Evolutionary conservation across 2,888 invertebrate species (phyloP).

Genomic region (Aleiodes testaceus): DNA sequence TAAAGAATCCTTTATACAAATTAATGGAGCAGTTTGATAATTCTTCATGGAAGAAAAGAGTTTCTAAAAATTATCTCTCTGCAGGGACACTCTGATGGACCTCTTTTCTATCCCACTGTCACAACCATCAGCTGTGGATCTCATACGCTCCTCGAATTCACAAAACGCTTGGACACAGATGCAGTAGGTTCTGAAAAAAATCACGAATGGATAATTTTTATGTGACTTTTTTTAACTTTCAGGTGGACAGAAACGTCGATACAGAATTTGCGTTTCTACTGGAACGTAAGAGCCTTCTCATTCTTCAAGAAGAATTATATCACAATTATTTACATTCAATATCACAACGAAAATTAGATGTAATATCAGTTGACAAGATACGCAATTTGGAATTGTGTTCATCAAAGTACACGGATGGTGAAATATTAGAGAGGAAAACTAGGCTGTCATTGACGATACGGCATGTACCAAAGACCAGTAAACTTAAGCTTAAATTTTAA

Average conservation of each 20-base stretch:
- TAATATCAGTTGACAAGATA: constrained; percentile 75
- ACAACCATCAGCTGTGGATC: constrained; percentile 95
- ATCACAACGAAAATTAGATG: constrained; percentile 81
- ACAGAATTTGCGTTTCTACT: constrained; percentile 83
- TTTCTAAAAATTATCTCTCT: constrained; percentile 49
- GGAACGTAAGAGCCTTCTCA: constrained; percentile 90
- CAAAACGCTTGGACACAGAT: constrained; percentile 74
- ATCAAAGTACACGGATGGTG: constrained; percentile 75
- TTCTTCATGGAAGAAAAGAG: constrained; percentile 22
- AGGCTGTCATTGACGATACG: constrained; percentile 93
- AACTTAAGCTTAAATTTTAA: constrained; percentile 80
- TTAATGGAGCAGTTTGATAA: constrained; percentile 29
- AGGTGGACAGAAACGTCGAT: constrained; percentile 46
- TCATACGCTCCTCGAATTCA: constrained; percentile 91
- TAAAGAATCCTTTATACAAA: background rate
- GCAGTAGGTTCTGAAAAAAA: constrained; percentile 61
- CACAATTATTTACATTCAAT: constrained; percentile 90
- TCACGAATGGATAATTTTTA: background rate
- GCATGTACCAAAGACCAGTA: constrained; percentile 91
- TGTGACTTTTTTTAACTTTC: constrained; percentile 52
- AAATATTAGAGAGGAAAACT: constrained; percentile 78
- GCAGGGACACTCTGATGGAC: constrained; percentile 95
- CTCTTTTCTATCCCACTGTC: constrained; percentile 92
- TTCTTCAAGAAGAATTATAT: constrained; percentile 90
- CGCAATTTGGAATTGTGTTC: constrained; percentile 80